Evolutionary conservation across 2,113 vertebrate species (phyloP).

Genomic region (Sphaerodactylus townsendi): DNA sequence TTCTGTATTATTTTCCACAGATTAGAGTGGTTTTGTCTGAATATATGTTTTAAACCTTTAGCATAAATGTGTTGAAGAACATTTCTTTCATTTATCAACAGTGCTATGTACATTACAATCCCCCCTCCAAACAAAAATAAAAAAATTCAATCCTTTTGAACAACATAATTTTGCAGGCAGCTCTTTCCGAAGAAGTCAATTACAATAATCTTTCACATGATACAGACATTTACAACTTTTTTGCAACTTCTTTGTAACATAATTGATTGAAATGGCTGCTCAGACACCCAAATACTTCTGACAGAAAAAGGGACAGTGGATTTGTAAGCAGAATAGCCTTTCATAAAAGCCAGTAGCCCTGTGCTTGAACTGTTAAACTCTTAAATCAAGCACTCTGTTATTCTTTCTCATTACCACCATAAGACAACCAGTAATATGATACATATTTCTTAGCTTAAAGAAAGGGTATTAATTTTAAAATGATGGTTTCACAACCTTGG

Average conservation of each 20-base stretch:
- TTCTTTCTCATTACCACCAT: not conserved
- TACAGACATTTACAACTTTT: not conserved
- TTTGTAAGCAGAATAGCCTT: not conserved
- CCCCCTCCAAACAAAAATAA: too few species aligned
- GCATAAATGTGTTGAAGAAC: not conserved
- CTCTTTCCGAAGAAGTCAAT: not conserved
- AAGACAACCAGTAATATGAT: not conserved
- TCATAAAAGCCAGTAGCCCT: not conserved
- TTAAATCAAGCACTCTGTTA: not conserved
- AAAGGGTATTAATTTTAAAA: not conserved
- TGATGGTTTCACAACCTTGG: not conserved
- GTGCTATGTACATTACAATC: not conserved
- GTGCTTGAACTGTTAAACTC: not conserved
- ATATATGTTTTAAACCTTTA: not conserved
- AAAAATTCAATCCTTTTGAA: not conserved
- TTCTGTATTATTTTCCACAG: not conserved
- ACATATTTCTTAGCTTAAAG: not conserved
- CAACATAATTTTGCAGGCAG: not conserved
- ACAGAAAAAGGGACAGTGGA: not conserved
- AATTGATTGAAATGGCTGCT: not conserved
- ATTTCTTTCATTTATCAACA: not conserved
- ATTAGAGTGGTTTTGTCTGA: not conserved
- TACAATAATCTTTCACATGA: not conserved
- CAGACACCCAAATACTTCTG: not conserved
- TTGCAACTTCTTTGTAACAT: not conserved